phyloP scores from a whole-genome alignment of 2,797 vertebrate species.

The Chrosomus eos region DNA sequence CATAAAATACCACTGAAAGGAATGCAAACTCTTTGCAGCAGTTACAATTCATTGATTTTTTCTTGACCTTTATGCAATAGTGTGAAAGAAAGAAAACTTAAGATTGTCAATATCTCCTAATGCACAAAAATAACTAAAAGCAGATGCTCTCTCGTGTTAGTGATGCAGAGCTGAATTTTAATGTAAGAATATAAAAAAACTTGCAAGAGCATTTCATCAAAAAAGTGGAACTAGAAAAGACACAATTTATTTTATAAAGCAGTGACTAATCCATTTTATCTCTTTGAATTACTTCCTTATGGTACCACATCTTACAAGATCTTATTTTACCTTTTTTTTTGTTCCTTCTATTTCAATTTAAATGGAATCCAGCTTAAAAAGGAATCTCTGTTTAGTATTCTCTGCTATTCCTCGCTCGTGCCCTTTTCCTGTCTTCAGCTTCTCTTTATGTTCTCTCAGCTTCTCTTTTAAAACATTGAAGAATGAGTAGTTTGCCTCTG shows the following conservation, averaged over 20 bases:
- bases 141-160: neutral
- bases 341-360: conserved; percentile 5
- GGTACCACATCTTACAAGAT: conserved; percentile 24
- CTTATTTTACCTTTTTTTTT: conserved; percentile 1
- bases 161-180: conserved; percentile 6
- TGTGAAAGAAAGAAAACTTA: neutral
- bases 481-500: neutral
- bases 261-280: conserved; percentile 31
- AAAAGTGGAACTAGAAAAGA: neutral
- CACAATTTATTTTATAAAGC: conserved; percentile 16
- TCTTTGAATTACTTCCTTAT: conserved; percentile 32
- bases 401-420: neutral
- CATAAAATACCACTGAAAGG: neutral
- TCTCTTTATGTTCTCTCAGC: neutral
- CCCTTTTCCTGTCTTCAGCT: neutral
- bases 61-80: neutral
- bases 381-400: conserved; percentile 13
- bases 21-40: neutral
- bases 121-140: neutral
- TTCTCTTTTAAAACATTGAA: conserved; percentile 5
- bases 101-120: neutral
- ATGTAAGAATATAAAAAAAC: conserved; percentile 4
- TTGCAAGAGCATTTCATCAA: conserved; percentile 2
- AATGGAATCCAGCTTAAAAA: conserved; percentile 20
- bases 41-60: neutral